Base-by-base conservation (phyloP, 1,140 invertebrate species). In the Micrasema longulum region DNA sequence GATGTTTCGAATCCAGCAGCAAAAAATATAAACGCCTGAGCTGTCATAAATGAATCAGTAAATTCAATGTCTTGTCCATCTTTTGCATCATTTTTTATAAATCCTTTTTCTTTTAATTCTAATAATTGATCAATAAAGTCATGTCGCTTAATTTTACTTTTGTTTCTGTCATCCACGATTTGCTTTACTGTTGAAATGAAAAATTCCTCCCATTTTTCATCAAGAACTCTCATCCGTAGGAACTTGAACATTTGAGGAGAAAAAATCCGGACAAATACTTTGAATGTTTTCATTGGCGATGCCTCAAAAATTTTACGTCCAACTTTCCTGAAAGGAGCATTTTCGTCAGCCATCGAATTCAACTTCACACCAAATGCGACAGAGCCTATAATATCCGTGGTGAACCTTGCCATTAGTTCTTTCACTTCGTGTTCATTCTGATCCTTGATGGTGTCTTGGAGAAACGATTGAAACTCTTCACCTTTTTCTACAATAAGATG, bases 121-220 rank as follows among this genome's bases (percentile, higher is more conserved):
- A 89, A 81, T 16, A 90, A 55, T 36, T 88, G 77, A 76, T 89
- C 87, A 1, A 89, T 81, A 11, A 89, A 86, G 74, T 89, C 88
- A 57, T 86, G 83, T 64, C 87, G 80, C 11, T 79, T 80, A 0
- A 76, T 77, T 2, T 77, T 76, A 22, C 77, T 69, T 57, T 79
- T 78, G 14, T 80, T 78, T 71, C 81, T 65, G 43, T 73, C 64
- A 10, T 64, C 26, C 5, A 73, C 16, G n/a, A 73, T 69, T 41
- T 43, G 22, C 47, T 52, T 67, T 2, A 76, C 69, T 2, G 63
- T 57, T 4, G 72, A 47, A n/a, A 71, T 55, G 26, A 71, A 71
- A 35, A 76, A 66, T 0, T 69, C 18, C 16, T 76, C 68, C 6
- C 11, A 23, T 2, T 73, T 79, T 0, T 79, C 76, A 64, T 82